These are phyloP conservation scores for Axinella damicornis DNA, from an alignment of 37 sponge, comb jelly and placozoan species.

Conservation along the genomic window DNA sequence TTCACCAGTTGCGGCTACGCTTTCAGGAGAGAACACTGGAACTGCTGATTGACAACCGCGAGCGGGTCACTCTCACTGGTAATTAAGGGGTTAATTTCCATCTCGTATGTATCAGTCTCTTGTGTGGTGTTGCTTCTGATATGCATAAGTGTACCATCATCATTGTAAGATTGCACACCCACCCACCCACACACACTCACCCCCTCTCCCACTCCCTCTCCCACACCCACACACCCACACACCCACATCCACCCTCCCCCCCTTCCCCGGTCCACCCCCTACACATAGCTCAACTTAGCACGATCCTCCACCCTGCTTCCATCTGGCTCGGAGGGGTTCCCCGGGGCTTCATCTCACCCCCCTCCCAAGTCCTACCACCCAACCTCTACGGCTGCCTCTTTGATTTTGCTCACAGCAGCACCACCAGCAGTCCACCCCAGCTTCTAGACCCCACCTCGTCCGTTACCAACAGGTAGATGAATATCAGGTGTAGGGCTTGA, in stretches of 20 bases:
- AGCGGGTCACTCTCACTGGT: slow-evolving; percentile 3
- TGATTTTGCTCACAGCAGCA: slow-evolving; percentile 35
- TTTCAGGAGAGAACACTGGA: slow-evolving; percentile 3
- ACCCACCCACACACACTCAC: neutral
- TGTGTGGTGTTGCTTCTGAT: too few species aligned
- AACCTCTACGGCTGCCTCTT: slow-evolving; percentile 34
- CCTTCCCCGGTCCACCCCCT: neutral
- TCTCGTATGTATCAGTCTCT: too few species aligned
- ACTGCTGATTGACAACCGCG: slow-evolving; percentile 14
- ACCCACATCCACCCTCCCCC: neutral
- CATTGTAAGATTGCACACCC: too few species aligned
- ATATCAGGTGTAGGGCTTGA: too few species aligned
- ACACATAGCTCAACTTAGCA: neutral
- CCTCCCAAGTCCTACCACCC: slow-evolving; percentile 5
- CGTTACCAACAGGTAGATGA: slow-evolving; percentile 14
- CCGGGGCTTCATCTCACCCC: neutral
- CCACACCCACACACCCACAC: neutral
- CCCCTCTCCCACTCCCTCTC: neutral
- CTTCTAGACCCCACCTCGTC: neutral
- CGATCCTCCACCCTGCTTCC: slow-evolving; percentile 1
- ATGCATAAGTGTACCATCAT: too few species aligned
- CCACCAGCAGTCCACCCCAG: neutral
- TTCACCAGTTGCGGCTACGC: slow-evolving; percentile 24
- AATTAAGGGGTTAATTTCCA: neutral
- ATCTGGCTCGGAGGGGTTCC: slow-evolving; percentile 64